Conservation (phyloP, 2,888 invertebrate genomes). For the Cylindroiulus punctatus region DNA sequence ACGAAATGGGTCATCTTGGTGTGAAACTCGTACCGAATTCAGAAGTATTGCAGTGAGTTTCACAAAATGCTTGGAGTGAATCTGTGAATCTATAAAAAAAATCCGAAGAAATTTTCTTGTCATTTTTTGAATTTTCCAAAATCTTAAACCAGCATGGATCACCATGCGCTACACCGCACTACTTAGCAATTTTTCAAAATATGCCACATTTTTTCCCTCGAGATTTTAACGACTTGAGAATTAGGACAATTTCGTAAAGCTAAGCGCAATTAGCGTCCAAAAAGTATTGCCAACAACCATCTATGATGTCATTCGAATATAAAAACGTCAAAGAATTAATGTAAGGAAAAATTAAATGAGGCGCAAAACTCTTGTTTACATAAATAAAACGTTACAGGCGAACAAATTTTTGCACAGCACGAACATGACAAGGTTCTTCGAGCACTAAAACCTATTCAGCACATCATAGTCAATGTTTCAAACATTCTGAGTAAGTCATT, state of each 20-base stretch:
- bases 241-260: slow-evolving; percentile 14
- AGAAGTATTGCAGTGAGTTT: neutral
- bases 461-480: neutral
- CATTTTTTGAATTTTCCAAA: neutral
- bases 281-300: neutral
- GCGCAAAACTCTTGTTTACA: neutral
- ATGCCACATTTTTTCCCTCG: neutral
- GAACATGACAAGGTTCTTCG: neutral
- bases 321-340: neutral
- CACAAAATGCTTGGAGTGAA: neutral
- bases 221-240: slow-evolving; percentile 28
- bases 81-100: neutral
- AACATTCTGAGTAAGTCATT: neutral
- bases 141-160: neutral
- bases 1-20: neutral
- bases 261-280: neutral
- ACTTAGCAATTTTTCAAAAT: slow-evolving; percentile 3
- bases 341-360: neutral
- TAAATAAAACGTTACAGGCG: neutral
- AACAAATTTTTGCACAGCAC: neutral
- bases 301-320: neutral
- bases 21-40: neutral
- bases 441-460: neutral
- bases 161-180: neutral
- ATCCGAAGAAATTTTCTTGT: neutral